Base-by-base conservation (phyloP, 2,888 invertebrate species). In the Melanostoma scalare region DNA sequence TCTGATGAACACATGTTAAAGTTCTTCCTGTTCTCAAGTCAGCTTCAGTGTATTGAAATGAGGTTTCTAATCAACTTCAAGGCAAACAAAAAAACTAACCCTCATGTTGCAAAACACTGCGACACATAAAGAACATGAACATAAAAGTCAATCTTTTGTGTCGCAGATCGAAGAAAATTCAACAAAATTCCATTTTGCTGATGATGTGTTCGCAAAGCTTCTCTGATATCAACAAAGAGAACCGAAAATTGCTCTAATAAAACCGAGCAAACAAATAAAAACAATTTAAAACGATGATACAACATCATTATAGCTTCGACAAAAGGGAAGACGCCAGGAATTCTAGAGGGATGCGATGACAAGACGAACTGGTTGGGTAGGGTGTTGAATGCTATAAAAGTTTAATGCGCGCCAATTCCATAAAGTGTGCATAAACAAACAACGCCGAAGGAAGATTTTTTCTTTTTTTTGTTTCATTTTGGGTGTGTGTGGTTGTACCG, bases 271-370 rank as follows among this genome's bases (percentile, higher is more conserved):
- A 84, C 84, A 84, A 84, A 84, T 84, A 84, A 84, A 84, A 84
- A 84, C 84, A 84, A 84, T 84, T 84, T 84, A 67, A 75, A 79
- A 67, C 71, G 79, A 79, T 84, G 84, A 84, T 84, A 84, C 84
- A 84, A 84, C 84, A 84, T 84, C 84, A 84, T 84, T 84, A 78
- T 56, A 71, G 55, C 74, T 60, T 67, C 67, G 52, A 20, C 46
- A 53, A 36, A 53, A 36, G 60, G 20, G 67, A 42, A 58, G 63
- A 68, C 72, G 61, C 42, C 44, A 60, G 20, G 55, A 56, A 10
- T 40, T 65, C 46, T 1, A 44, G 3, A 10, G 63, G 31, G 30
- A 30, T 36, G 46, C 40, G 60, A 58, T 56, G 63, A 44, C 31
- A 46, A 40, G 58, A 36, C 36, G 20, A 38, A 33, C 36, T 63